These are phyloP conservation scores for Emydocephalus ijimae DNA, from an alignment of 2,113 vertebrate genomes.

Conservation along the genomic window DNA sequence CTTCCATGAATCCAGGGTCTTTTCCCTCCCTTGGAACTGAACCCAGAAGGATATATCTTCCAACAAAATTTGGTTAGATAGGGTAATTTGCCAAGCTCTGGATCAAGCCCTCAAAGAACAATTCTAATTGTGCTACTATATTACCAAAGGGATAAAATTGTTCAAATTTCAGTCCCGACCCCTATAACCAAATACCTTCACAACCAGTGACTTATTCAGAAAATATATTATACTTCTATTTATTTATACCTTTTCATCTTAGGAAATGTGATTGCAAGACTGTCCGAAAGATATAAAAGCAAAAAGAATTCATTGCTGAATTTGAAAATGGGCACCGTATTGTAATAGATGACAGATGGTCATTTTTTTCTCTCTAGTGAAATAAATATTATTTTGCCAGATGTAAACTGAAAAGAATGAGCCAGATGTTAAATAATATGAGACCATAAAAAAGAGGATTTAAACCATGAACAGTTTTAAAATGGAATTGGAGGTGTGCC, in stretches of 20 bases:
- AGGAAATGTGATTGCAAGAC: neutral
- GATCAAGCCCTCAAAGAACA: neutral
- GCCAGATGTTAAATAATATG: constrained; percentile 8
- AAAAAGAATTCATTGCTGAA: neutral
- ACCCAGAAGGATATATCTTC: too few relatives aligned
- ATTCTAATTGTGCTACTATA: neutral
- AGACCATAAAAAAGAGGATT: constrained; percentile 12
- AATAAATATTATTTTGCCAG: neutral
- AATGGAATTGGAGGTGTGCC: neutral
- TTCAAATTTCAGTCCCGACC: neutral
- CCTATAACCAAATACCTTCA: neutral
- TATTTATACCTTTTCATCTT: neutral
- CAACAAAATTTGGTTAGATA: neutral
- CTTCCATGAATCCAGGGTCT: too few relatives aligned
- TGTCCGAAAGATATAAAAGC: neutral
- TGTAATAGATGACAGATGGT: neutral
- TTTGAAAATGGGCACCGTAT: neutral
- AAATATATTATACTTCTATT: neutral
- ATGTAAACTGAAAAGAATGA: neutral
- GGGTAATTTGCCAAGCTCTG: neutral
- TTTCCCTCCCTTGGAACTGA: too few relatives aligned
- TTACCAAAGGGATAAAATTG: neutral
- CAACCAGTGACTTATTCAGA: neutral
- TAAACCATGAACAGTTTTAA: constrained; percentile 6
- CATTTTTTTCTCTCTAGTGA: neutral